Evolutionary conservation across 2,113 vertebrate species (phyloP), one percentile per base, ranked within the genome.

Genomic region (Chamaea fasciata): DNA sequence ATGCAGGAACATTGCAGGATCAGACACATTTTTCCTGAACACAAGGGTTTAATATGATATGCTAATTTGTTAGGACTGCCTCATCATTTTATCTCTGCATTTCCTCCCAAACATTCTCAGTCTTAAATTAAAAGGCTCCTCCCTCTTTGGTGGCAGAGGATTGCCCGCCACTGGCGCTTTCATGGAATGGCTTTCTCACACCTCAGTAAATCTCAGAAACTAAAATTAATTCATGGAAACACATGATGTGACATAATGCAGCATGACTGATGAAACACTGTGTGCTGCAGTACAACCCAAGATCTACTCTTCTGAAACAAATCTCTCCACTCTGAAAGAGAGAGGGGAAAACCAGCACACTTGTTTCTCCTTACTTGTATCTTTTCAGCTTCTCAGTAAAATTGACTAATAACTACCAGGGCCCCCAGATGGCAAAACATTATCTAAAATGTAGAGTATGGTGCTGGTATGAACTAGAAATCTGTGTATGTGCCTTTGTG

Each of bases 261-360:
- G 94, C 86, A 76, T 97, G 97, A 97, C 96, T 97, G 97, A 97
- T 98, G 92, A 96, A 96, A 97, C 84, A 86, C 91, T 94, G 93
- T 74, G 79, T 94, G 92, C 92, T 83, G 90, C 63, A 63, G 55
- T 70, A 96, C 87, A 95, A 79, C 65, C 57, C 94, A 92, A 31
- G 83, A 95, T 79, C 94, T 93, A 87, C 82, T 83, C 95, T 97
- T 97, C 93, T 97, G 94, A 96, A 97, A 97, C 90, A 27, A 94
- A 94, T 94, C 90, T 93, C 83, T 86, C 83, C 81, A 55, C 39
- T 83, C 89, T 74, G 89, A 96, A 92, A 96, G 76, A 93, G 75
- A 85, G 52, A 11, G 5, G 10, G 11, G 39, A 62, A 67, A 60
- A 8, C 2, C 27, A 80, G 19, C 3, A 22, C 20, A 75, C n/a